phyloP scores from a whole-genome alignment of 1,140 invertebrate species.

The Drosophila cardini region DNA sequence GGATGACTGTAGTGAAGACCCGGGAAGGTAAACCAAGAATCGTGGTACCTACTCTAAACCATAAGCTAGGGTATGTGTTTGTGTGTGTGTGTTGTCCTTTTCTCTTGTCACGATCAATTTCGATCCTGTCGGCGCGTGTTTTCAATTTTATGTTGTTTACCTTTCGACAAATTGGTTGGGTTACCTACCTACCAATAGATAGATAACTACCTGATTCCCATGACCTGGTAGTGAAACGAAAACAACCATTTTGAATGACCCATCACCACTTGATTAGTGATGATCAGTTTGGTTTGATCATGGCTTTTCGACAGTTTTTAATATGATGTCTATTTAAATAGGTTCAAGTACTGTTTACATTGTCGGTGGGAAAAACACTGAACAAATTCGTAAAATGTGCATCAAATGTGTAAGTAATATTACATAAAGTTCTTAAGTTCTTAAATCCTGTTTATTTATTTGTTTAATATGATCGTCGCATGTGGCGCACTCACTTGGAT shows the following conservation, averaged over 20 bases:
- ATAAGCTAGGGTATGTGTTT: conserved; percentile 14
- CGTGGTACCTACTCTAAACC: conserved; percentile 1
- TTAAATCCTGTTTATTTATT: conserved; percentile 12
- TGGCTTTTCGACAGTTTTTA: conserved; percentile 77
- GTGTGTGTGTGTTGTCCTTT: conserved; percentile 43
- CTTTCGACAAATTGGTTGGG: conserved; percentile 37
- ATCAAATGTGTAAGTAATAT: conserved; percentile 58
- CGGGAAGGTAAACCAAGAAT: background rate
- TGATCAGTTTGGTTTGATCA: conserved; percentile 73
- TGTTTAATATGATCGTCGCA: conserved; percentile 18
- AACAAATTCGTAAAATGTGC: conserved; percentile 53
- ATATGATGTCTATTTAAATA: conserved; percentile 76
- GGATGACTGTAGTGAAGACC: conserved; percentile 8
- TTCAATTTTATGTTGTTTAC: conserved; percentile 68
- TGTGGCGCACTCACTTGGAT: conserved; percentile 31
- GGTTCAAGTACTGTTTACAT: conserved; percentile 67
- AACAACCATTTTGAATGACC: conserved; percentile 33
- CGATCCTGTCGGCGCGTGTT: conserved; percentile 78
- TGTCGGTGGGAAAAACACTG: conserved; percentile 62
- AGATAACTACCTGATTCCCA: conserved; percentile 49
- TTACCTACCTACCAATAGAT: conserved; percentile 47
- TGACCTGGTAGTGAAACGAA: conserved; percentile 4
- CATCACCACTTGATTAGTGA: conserved; percentile 52
- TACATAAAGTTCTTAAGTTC: conserved; percentile 52
- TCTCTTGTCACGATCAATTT: conserved; percentile 68